Evolutionary conservation across 2,113 vertebrate genomes (phyloP), one percentile per base, ranked within the genome.

Genomic region (Saccopteryx leptura): DNA sequence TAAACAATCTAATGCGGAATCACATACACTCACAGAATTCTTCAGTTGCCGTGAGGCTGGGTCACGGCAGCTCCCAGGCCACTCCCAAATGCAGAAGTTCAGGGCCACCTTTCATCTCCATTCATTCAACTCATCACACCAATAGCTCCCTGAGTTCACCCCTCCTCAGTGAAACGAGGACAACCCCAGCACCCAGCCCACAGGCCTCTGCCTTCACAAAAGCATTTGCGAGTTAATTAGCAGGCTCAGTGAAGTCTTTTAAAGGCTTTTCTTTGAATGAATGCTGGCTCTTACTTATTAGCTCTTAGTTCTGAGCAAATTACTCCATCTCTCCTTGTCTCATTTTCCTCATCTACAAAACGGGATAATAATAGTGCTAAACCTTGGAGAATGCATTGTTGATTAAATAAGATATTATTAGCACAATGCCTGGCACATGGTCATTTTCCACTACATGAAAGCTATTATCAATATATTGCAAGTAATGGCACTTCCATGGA

Each of bases 401-500:
- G 85, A 94, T 90, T 85, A 88, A 94, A 69, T 26, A 68, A 87
- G 92, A 56, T 39, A 56, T 21, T 24, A 83, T 21, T 24, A 83
- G 65, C 93, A 81, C 65, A 69, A 90, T 68, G 90, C n/a, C 75
- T 72, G 65, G n/a, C 15, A 58, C 2, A 18, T 1, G 2, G 33
- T 60, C 74, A 14, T 1, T 69, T 69, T 89, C 90, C 72, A 56
- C 60, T 48, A 33, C 18, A 46, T 1, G 65, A 82, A 93, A 71
- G 58, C 56, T 65, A 46, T 23, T 91, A 48, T 82, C 69, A 23
- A 7, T 28, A 4, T 50, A 79, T 48, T 18, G 13, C 33, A 39
- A 69, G 33, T 24, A 33, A 65, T 18, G 58, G 54, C 9, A 78
- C 50, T 60, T 87, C 89, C 75, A n/a, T 26, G 11, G 69, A 88